These are phyloP conservation scores for Enteromius afrohamiltoni DNA, from an alignment of 2,797 vertebrate genomes.

Conservation along the genomic window DNA sequence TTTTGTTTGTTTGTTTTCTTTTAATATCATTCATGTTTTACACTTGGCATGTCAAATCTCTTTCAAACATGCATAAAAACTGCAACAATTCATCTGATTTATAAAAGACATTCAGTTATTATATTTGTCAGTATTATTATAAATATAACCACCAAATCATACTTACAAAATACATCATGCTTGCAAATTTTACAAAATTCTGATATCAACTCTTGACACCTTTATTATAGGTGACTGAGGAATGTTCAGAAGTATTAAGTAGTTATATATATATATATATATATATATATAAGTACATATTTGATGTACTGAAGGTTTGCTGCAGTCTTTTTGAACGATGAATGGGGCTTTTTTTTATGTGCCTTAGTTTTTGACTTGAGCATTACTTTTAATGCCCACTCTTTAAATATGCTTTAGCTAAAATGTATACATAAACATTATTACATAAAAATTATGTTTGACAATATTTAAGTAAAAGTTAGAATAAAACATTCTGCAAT, in stretches of 20 bases:
- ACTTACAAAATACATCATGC: not conserved
- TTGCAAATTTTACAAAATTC: not conserved
- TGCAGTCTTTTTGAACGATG: not conserved
- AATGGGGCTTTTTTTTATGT: not conserved
- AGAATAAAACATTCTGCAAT: not conserved
- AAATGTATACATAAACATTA: not conserved
- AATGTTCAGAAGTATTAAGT: not conserved
- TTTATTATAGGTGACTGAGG: not conserved
- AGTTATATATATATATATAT: not conserved
- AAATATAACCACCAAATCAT: not conserved
- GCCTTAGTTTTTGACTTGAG: constrained; percentile 36
- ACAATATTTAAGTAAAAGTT: not conserved
- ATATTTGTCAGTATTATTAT: not conserved
- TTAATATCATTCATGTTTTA: not conserved
- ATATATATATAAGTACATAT: not conserved
- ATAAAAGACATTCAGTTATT: not conserved
- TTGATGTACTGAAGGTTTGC: not conserved
- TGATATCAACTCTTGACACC: not conserved
- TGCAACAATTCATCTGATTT: not conserved
- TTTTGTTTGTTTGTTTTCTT: not conserved
- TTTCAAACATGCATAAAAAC: not conserved
- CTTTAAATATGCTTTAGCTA: not conserved
- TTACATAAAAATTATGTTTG: not conserved
- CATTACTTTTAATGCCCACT: not conserved
- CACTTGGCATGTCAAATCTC: not conserved